Percentiles rank a stretch among this genome's conserved stretches.
These are phyloP conservation scores for Tinea pellionella DNA, from an alignment of 2,888 invertebrate species.

Conservation along the genomic window DNA sequence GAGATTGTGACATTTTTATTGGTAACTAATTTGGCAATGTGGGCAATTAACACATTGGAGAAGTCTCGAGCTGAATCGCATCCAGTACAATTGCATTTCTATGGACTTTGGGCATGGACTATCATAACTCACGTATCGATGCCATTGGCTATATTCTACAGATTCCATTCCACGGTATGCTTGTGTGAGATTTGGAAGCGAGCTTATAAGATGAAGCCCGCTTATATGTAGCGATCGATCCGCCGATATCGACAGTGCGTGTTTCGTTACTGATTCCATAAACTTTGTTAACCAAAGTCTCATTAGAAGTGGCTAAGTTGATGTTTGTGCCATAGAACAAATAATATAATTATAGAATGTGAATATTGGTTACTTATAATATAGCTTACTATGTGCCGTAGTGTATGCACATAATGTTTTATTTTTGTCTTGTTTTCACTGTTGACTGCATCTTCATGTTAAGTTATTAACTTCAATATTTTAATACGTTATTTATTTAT, in stretches of 20 bases:
- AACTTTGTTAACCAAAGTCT: constrained; percentile 7
- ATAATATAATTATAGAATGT: neutral
- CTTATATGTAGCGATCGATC: constrained; percentile 79
- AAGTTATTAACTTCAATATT: constrained; percentile 68
- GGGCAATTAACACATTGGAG: constrained; percentile 93
- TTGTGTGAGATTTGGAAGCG: constrained; percentile 97
- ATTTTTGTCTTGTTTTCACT: constrained; percentile 42
- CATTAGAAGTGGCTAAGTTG: neutral
- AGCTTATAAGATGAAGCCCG: constrained; percentile 91
- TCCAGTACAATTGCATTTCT: constrained; percentile 91
- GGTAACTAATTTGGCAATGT: constrained; percentile 92
- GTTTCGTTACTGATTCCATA: neutral
- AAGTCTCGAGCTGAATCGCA: constrained; percentile 92
- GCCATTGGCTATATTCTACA: constrained; percentile 92
- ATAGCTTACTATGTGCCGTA: neutral
- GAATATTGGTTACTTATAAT: constrained; percentile 1
- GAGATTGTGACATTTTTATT: constrained; percentile 93
- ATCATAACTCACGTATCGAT: constrained; percentile 95
- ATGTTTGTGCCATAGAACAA: constrained; percentile 5
- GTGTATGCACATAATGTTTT: neutral
- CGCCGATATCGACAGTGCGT: neutral
- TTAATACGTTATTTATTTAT: constrained; percentile 67
- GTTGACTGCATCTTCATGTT: constrained; percentile 60
- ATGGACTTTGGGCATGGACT: constrained; percentile 95
- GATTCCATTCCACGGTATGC: constrained; percentile 95